These are phyloP conservation scores for Branchinecta lynchi DNA, from an alignment of 1,140 invertebrate species.

Conservation along the genomic window DNA sequence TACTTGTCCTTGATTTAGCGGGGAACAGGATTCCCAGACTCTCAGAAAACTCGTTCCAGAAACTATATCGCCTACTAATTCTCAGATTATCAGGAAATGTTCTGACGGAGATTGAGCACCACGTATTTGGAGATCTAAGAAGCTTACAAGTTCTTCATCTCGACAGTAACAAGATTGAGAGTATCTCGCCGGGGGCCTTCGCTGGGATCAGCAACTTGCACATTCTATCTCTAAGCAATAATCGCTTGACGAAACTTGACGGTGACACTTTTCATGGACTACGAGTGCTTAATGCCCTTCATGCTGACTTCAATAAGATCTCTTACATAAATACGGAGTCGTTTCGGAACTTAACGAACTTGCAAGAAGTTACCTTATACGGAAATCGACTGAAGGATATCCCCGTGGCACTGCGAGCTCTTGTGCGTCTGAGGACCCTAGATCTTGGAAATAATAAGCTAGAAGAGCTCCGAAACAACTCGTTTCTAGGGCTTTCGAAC, in stretches of 20 bases:
- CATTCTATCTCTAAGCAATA: conserved; percentile 65
- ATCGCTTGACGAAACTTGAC: conserved; percentile 60
- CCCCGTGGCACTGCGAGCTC: conserved; percentile 59
- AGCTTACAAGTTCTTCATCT: conserved; percentile 59
- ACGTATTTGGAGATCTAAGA: conserved; percentile 54
- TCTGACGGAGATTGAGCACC: conserved; percentile 48
- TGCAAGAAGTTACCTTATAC: conserved; percentile 75
- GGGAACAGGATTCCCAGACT: conserved; percentile 50
- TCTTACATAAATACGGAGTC: conserved; percentile 57
- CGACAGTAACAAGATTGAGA: conserved; percentile 55
- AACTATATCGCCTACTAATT: conserved; percentile 41
- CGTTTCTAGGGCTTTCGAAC: conserved; percentile 61
- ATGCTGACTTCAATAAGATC: conserved; percentile 58
- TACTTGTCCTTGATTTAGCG: conserved; percentile 68
- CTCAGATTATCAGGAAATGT: conserved; percentile 58
- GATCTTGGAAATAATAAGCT: conserved; percentile 81
- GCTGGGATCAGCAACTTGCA: conserved; percentile 72
- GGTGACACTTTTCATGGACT: conserved; percentile 55
- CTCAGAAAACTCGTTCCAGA: background rate
- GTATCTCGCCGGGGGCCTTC: conserved; percentile 62
- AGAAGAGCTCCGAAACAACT: conserved; percentile 58
- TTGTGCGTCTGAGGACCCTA: conserved; percentile 61
- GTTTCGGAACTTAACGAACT: conserved; percentile 59
- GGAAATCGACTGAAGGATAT: conserved; percentile 65
- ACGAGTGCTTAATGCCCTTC: conserved; percentile 60